A percentile compares a stretch with the other conserved stretches of the same genome.
phyloP scores from a whole-genome alignment of 2,888 invertebrate species.

The Drosophila quinaria region DNA sequence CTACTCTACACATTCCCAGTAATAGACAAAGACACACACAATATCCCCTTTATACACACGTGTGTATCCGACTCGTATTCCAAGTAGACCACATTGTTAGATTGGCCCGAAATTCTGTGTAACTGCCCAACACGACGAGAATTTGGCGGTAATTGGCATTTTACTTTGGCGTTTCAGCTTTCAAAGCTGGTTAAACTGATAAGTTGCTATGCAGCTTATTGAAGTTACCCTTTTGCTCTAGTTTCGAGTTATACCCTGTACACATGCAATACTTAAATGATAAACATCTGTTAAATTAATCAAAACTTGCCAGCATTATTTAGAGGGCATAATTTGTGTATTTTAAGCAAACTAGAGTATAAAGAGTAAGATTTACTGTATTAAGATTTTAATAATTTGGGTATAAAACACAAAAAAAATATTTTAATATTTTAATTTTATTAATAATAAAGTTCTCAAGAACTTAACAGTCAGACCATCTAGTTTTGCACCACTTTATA shows the following conservation, averaged over 20 bases:
- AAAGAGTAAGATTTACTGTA: too few species aligned
- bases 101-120: constrained; percentile 23
- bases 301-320: too few species aligned
- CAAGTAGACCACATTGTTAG: constrained; percentile 11
- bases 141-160: constrained; percentile 73
- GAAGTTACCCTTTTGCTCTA: background rate
- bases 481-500: too few species aligned
- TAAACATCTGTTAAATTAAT: background rate
- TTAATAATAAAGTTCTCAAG: too few species aligned
- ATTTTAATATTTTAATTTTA: too few species aligned
- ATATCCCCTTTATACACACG: background rate
- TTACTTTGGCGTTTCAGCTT: constrained; percentile 29
- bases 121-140: constrained; percentile 62
- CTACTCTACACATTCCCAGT: background rate
- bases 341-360: too few species aligned
- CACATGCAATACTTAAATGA: background rate
- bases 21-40: background rate
- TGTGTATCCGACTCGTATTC: background rate
- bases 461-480: too few species aligned
- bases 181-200: constrained; percentile 26
- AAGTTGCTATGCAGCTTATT: constrained; percentile 15
- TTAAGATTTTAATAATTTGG: too few species aligned
- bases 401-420: too few species aligned
- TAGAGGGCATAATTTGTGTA: too few species aligned
- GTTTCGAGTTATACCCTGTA: background rate